Evolutionary conservation across 2,797 vertebrate genomes (phyloP).

Genomic region (Acrocephalus scirpaceus): DNA sequence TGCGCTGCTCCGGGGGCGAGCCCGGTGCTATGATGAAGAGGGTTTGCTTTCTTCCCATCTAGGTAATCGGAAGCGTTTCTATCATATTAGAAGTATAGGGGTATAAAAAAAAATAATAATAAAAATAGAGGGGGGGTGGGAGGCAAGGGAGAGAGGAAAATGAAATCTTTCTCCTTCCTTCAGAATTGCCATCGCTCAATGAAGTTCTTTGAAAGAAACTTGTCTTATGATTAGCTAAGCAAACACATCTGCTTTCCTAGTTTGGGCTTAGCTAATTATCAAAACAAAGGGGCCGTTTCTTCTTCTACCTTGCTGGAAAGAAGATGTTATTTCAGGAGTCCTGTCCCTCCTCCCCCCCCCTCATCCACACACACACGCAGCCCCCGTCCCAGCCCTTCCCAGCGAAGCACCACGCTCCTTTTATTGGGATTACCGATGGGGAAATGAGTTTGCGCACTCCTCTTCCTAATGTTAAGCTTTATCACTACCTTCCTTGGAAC

Average conservation of each 20-base stretch:
- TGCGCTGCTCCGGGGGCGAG: conserved; percentile 17
- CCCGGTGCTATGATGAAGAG: not conserved
- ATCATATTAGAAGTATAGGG: not conserved
- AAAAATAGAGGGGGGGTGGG: not conserved
- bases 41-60: conserved; percentile 30
- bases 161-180: not conserved
- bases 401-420: conserved; percentile 68
- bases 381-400: conserved; percentile 63
- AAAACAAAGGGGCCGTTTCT: conserved; percentile 75
- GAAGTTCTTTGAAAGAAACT: conserved; percentile 74
- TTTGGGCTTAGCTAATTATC: conserved; percentile 79
- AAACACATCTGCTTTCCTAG: conserved; percentile 82
- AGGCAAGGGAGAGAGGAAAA: not conserved
- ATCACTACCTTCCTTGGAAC: conserved; percentile 76
- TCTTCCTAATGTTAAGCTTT: conserved; percentile 75
- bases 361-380: not conserved
- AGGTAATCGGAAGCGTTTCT: conserved; percentile 51
- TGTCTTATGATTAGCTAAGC: conserved; percentile 80
- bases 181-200: conserved; percentile 45
- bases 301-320: conserved; percentile 76
- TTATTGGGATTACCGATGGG: conserved; percentile 79
- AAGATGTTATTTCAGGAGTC: conserved; percentile 79
- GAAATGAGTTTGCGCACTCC: conserved; percentile 72
- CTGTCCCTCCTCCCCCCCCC: conserved; percentile 6
- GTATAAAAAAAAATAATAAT: not conserved